Evolutionary conservation across 2,113 vertebrate genomes (phyloP).

Genomic region (Pseudopodoces humilis): DNA sequence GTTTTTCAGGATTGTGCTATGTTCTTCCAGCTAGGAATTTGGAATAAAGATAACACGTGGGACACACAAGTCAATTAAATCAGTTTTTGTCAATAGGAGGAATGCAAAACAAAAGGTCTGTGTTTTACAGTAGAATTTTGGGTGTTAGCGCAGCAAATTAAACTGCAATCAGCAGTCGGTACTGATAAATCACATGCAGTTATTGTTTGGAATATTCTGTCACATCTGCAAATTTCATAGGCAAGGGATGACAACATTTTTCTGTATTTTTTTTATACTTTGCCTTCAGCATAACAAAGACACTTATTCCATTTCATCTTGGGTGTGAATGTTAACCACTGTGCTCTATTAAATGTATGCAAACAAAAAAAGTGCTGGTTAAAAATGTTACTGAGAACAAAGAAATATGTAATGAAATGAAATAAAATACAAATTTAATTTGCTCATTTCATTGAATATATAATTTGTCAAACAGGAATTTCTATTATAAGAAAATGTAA

Average conservation of each 20-base stretch:
- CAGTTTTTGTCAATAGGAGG: neutral
- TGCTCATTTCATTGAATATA: neutral
- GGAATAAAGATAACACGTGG: neutral
- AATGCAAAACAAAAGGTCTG: neutral
- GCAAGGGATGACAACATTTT: neutral
- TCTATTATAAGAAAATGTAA: neutral
- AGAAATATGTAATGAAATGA: neutral
- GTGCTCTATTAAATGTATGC: neutral
- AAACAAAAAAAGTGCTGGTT: neutral
- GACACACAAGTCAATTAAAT: neutral
- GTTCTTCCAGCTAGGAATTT: neutral
- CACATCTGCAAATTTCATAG: neutral
- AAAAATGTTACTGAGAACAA: neutral
- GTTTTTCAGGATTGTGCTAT: rapidly evolving
- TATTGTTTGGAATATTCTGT: neutral
- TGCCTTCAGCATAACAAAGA: neutral
- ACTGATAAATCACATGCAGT: neutral
- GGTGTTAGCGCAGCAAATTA: neutral
- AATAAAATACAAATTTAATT: neutral
- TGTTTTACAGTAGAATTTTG: neutral
- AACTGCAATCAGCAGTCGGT: neutral
- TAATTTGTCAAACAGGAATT: neutral
- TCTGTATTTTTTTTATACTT: neutral
- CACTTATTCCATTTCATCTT: neutral
- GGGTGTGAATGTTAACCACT: neutral